Evolutionary conservation across 2,113 vertebrate genomes (phyloP).

Genomic region (Oreamnos americanus): DNA sequence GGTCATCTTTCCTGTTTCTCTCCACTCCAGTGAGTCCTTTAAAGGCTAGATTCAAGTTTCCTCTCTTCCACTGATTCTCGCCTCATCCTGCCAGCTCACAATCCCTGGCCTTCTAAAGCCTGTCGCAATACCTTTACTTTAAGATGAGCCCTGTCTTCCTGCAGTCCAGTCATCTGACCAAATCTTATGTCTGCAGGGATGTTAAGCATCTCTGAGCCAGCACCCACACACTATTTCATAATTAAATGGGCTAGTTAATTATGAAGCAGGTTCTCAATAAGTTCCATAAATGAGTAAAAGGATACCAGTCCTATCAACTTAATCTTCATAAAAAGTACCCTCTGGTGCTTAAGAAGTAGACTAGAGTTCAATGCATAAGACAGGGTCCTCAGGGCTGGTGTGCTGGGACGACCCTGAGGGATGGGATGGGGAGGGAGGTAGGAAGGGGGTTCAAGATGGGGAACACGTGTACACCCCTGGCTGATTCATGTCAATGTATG

Average conservation of each 20-base stretch:
- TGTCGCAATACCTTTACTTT: neutral
- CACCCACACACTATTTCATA: neutral
- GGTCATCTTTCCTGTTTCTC: neutral
- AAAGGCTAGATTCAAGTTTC: neutral
- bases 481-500: neutral
- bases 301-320: neutral
- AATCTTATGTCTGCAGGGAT: neutral
- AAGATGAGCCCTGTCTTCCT: accelerated
- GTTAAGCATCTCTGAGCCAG: neutral
- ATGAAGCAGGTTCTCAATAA: neutral
- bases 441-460: neutral
- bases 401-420: neutral
- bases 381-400: neutral
- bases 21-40: neutral
- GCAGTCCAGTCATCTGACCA: neutral
- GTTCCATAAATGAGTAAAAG: neutral
- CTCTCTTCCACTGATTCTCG: neutral
- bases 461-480: neutral
- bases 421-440: neutral
- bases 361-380: neutral
- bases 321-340: neutral
- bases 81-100: neutral
- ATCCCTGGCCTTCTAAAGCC: neutral
- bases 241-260: neutral
- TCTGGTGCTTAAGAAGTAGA: neutral